Evolutionary conservation across 2,797 vertebrate genomes (phyloP).

Genomic region (Tiaroga cobitis): DNA sequence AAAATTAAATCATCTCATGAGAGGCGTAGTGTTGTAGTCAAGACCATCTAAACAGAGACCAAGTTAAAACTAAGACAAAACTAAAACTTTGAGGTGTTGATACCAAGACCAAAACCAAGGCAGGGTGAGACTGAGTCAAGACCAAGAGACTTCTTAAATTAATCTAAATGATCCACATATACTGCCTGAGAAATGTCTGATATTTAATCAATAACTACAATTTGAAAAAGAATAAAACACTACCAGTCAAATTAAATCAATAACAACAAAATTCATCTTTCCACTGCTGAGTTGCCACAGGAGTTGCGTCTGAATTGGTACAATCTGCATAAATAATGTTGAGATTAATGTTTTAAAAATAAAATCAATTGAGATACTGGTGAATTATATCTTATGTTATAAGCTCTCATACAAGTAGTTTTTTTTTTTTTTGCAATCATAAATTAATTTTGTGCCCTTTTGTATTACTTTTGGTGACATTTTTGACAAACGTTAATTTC

Average conservation of each 20-base stretch:
- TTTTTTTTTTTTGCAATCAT: not conserved
- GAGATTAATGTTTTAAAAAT: too few species aligned
- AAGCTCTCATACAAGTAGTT: not conserved
- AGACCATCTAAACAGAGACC: not conserved
- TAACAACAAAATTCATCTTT: too few species aligned
- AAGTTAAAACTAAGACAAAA: not conserved
- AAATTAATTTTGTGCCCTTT: not conserved
- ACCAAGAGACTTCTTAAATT: not conserved
- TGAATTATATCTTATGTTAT: not conserved
- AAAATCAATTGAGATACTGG: not conserved
- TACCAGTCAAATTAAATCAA: too few species aligned
- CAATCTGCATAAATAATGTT: too few species aligned
- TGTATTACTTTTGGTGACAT: not conserved
- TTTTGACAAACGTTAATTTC: too few species aligned
- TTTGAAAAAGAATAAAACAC: too few species aligned
- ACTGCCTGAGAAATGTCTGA: too few species aligned
- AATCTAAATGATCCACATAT: too few species aligned
- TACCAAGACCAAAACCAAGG: not conserved
- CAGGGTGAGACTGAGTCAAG: not conserved
- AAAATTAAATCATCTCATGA: not conserved
- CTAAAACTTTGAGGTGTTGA: not conserved
- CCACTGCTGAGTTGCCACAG: too few species aligned
- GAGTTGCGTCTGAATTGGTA: too few species aligned
- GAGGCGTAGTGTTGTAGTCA: not conserved
- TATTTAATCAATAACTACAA: too few species aligned